phyloP scores from a whole-genome alignment of 1,140 invertebrate genomes.

The Camponotus floridanus region DNA sequence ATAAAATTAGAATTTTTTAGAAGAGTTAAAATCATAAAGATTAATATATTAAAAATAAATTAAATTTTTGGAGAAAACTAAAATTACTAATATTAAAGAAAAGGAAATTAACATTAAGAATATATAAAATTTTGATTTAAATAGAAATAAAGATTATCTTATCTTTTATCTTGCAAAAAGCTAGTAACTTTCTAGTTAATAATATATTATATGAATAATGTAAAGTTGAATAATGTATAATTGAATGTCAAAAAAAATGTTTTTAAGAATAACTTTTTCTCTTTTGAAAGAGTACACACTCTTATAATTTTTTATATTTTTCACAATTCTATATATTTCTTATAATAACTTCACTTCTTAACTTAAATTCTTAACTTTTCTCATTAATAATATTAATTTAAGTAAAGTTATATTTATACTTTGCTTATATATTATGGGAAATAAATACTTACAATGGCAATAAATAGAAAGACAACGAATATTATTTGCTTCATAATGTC shows the following conservation, averaged over 20 bases:
- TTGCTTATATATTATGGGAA: background rate
- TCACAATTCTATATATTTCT: too few relatives aligned
- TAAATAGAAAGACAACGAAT: background rate
- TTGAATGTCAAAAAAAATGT: background rate
- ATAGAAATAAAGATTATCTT: background rate
- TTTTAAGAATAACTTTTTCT: background rate
- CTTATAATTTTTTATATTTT: background rate
- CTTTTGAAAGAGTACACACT: background rate
- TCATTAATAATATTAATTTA: background rate
- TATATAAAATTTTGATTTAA: too few relatives aligned
- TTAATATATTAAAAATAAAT: background rate
- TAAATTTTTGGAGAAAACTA: background rate
- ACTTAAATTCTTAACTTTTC: background rate
- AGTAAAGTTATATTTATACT: background rate
- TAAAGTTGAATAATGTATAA: too few relatives aligned
- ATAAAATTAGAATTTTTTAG: constrained; percentile 1
- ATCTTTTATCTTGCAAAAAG: too few relatives aligned
- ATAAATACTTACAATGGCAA: background rate
- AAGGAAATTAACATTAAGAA: too few relatives aligned
- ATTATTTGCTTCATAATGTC: background rate
- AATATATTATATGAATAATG: too few relatives aligned
- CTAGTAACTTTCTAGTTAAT: too few relatives aligned
- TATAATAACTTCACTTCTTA: too few relatives aligned
- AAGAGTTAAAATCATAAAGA: background rate
- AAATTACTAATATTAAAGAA: background rate